phyloP scores from a whole-genome alignment of 2,113 vertebrate species.

The Phyllopteryx taeniolatus region DNA sequence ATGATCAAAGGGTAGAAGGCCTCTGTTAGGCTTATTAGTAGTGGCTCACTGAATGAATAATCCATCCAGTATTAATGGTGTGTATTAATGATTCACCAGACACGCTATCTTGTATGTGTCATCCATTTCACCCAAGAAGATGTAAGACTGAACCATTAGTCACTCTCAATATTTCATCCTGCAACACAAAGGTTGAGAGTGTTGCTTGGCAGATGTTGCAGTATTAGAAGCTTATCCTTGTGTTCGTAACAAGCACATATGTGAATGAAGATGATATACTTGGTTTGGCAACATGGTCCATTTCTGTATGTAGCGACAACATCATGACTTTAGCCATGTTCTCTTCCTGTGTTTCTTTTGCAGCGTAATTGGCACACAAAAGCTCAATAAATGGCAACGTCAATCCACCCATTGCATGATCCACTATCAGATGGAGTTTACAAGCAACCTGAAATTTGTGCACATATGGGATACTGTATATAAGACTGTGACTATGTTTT shows the following conservation, averaged over 20 bases:
- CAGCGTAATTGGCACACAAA: not conserved
- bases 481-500: slow-evolving; percentile 2
- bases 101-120: slow-evolving; percentile 42
- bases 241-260: not conserved
- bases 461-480: not conserved
- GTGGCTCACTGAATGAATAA: slow-evolving; percentile 34
- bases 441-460: not conserved
- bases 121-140: slow-evolving; percentile 36
- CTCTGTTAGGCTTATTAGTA: slow-evolving; percentile 33
- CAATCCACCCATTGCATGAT: not conserved
- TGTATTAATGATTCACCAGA: slow-evolving; percentile 64
- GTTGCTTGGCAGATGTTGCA: slow-evolving; percentile 14
- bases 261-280: not conserved
- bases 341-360: not conserved
- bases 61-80: slow-evolving; percentile 54
- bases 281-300: not conserved
- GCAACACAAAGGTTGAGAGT: slow-evolving; percentile 7
- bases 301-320: not conserved
- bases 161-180: slow-evolving; percentile 63
- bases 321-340: not conserved
- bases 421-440: not conserved
- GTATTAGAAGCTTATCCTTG: not conserved
- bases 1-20: slow-evolving; percentile 32
- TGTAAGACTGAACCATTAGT: slow-evolving; percentile 56
- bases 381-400: not conserved